These are phyloP conservation scores for Poeciliopsis retropinna DNA, from an alignment of 2,113 vertebrate species.

Conservation along the genomic window DNA sequence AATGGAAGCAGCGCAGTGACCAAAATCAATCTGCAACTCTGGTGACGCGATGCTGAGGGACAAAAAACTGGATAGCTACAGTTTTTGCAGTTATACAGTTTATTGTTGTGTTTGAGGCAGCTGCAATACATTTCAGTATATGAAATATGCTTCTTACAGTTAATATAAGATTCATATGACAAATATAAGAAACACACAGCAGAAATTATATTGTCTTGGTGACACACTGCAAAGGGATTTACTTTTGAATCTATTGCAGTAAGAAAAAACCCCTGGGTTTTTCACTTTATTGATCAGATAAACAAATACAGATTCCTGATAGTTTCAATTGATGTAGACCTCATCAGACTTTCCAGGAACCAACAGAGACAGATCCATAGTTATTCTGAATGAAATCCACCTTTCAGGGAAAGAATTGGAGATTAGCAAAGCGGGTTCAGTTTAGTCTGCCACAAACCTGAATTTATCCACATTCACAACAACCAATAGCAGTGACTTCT, in stretches of 20 bases:
- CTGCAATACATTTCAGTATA: neutral
- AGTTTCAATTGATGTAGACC: neutral
- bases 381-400: too few species aligned
- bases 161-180: slow-evolving; percentile 8
- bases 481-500: neutral
- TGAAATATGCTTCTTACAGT: neutral
- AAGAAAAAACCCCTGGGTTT: neutral
- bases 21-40: slow-evolving; percentile 2
- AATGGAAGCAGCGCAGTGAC: neutral
- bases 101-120: too few species aligned
- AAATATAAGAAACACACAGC: slow-evolving; percentile 16
- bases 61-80: neutral
- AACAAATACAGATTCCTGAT: neutral
- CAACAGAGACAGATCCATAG: neutral
- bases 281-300: neutral
- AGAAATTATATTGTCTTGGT: slow-evolving; percentile 21
- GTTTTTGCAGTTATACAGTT: slow-evolving; percentile 1
- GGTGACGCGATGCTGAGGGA: neutral
- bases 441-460: too few species aligned
- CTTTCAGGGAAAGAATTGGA: neutral
- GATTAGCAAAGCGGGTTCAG: neutral
- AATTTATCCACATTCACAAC: too few species aligned
- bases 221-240: neutral
- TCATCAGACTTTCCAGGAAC: too few species aligned
- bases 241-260: neutral